Evolutionary conservation across 1,140 invertebrate species (phyloP), one percentile per base, ranked within the genome.

Genomic region (Rhopalosiphum padi): DNA sequence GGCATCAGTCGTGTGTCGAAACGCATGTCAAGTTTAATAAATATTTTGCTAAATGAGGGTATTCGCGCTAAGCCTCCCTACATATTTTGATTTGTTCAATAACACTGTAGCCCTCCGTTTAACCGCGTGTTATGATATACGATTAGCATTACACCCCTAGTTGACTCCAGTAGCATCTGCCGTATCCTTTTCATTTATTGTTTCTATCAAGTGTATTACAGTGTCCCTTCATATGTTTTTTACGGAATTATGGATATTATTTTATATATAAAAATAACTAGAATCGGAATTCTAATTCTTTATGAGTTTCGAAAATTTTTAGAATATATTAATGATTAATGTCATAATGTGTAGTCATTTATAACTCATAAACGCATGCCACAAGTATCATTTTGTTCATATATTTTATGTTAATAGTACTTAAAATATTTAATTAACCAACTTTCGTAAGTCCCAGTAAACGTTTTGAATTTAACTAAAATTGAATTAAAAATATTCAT

Each of bases 91-190:
- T 93, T 93, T 93, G 91, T 93, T 86, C 91, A 93, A 93, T 93
- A 85, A 93, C 82, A 86, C 46, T 83, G 51, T 53, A n/a, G 35
- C 91, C 91, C 91, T 92, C 91, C 91, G 91, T 93, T 93, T 93
- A 93, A 93, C 91, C 91, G 51, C 91, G 91, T 93, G 91, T 93
- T 93, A 93, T 93, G 91, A 93, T 93, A 93, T 93, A 93, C 91
- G 91, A 93, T 93, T 93, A 93, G 91, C 91, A 93, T 93, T 93
- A 85, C 91, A 85, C 82, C 91, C 91, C 35, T 86, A 93, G 82
- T 55, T 86, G 82, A 93, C 51, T 85, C 22, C 48, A 30, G 48
- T 30, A 93, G 82, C 91, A 93, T 93, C 91, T 93, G 91, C 91
- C 51, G 35, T 68, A 93, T 93, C 35, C 82, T 51, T 53, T 55